Conservation (phyloP, 1,140 invertebrate species). For the Danaus melanippus region DNA sequence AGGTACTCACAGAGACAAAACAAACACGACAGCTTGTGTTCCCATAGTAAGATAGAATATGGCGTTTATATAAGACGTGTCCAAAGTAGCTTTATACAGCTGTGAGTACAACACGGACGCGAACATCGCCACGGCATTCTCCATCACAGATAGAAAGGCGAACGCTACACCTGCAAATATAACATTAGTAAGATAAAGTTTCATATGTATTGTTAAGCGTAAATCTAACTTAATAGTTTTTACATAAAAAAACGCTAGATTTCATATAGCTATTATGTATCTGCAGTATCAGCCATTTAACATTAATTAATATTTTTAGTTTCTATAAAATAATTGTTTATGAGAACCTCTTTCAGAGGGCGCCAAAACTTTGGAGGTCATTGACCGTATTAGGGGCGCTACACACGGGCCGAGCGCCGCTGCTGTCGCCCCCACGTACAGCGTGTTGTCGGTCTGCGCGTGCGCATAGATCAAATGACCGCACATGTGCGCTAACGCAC, state of each 20-base stretch:
- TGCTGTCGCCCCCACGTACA: conserved; percentile 78
- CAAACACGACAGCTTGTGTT: conserved; percentile 77
- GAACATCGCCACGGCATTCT: conserved; percentile 81
- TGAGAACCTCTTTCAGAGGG: conserved; percentile 76
- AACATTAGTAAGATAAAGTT: background rate
- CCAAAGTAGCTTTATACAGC: conserved; percentile 78
- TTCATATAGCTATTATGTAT: too few species aligned
- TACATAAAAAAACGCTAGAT: too few species aligned
- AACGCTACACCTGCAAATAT: conserved; percentile 77
- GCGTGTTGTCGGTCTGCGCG: conserved; percentile 66
- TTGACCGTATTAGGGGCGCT: conserved; percentile 81
- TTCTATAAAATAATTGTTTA: too few species aligned
- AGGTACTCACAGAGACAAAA: conserved; percentile 75
- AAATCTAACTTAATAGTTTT: too few species aligned
- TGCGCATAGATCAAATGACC: conserved; percentile 78
- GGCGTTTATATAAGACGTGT: conserved; percentile 64
- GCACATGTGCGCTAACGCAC: conserved; percentile 76
- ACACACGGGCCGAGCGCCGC: conserved; percentile 81
- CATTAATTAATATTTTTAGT: too few species aligned
- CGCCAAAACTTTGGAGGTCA: conserved; percentile 81
- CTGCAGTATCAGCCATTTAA: too few species aligned
- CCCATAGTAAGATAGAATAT: conserved; percentile 81
- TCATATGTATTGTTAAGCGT: too few species aligned
- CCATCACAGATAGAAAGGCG: conserved; percentile 81
- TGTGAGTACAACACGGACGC: conserved; percentile 80